Percentiles rank a stretch among this genome's conserved stretches.
Conservation (phyloP, 2,797 vertebrate species). For the Sebastiscus albofasciatus region DNA sequence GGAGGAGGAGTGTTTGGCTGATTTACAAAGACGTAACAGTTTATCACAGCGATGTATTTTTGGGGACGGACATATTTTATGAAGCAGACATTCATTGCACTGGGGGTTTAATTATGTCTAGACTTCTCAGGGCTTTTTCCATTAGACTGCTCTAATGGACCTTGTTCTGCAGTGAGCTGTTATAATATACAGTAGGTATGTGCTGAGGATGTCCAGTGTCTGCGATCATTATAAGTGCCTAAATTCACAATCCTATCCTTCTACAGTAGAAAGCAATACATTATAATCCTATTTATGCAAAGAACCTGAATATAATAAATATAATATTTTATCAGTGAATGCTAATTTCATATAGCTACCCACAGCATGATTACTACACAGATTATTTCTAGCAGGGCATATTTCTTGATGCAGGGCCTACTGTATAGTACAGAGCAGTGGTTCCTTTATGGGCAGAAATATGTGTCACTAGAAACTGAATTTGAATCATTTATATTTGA, state of each 20-base stretch:
- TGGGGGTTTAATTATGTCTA: neutral
- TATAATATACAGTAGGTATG: neutral
- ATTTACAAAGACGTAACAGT: neutral
- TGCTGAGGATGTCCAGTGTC: neutral
- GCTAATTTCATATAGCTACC: neutral
- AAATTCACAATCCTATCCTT: neutral
- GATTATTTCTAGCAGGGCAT: neutral
- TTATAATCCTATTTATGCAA: neutral
- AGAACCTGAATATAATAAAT: neutral
- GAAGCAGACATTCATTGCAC: neutral
- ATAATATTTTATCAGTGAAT: neutral
- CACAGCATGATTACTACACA: neutral
- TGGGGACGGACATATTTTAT: neutral
- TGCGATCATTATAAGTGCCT: neutral
- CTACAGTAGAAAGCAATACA: neutral
- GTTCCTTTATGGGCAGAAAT: too few relatives aligned
- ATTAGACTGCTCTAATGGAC: constrained; percentile 15
- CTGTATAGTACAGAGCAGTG: neutral
- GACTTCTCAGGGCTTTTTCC: neutral
- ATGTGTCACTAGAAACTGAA: too few relatives aligned
- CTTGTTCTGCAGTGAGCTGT: neutral
- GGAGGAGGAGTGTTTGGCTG: neutral
- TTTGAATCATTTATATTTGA: too few relatives aligned
- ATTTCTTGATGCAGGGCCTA: neutral
- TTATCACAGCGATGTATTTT: neutral